Evolutionary conservation across 2,797 vertebrate genomes (phyloP), one percentile per base, ranked within the genome.

Genomic region (Valencia hispanica): DNA sequence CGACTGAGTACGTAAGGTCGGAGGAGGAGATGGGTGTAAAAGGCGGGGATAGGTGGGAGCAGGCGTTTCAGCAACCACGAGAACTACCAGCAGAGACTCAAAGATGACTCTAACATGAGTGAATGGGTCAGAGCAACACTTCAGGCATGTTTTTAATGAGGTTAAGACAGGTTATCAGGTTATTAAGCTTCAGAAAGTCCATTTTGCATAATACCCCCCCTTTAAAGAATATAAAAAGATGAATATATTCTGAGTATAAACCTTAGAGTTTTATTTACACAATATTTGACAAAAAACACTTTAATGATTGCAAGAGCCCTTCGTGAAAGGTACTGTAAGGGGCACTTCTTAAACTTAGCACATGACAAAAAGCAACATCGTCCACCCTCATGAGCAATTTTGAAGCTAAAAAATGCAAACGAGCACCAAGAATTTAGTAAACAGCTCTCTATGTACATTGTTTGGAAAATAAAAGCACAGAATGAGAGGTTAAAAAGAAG

Each of bases 391-490:
- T 84, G 90, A 90, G 85, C 91, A 91, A 90, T 77, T 85, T 43
- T 85, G 84, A 94, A 92, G 90, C 90, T 81, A 85, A 83, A 82
- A 92, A 90, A 90, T 70, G 43, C 76, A 82, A 93, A 93, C 88
- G 91, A 96, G 95, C 95, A 95, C 95, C 94, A 86, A 89, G 81
- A 91, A 87, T 90, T 88, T 86, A 94, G 94, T 93, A 93, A 91
- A 94, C 89, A 89, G 70, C 73, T 93, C 73, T 92, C 66, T 93
- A 93, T 94, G 80, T 94, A 94, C 94, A 95, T 81, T 90, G 92
- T 80, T 84, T 84, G 88, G 86, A 1, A 87, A 57, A 34, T 77
- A 87, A 87, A 78, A 87, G 89, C 78, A 84, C 70, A 85, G 77
- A 85, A 80, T 81, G 79, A 90, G 34, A 75, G 27, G 81, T 39